Evolutionary conservation across 2,113 vertebrate species (phyloP).

Genomic region (Aspiorhynchus laticeps): DNA sequence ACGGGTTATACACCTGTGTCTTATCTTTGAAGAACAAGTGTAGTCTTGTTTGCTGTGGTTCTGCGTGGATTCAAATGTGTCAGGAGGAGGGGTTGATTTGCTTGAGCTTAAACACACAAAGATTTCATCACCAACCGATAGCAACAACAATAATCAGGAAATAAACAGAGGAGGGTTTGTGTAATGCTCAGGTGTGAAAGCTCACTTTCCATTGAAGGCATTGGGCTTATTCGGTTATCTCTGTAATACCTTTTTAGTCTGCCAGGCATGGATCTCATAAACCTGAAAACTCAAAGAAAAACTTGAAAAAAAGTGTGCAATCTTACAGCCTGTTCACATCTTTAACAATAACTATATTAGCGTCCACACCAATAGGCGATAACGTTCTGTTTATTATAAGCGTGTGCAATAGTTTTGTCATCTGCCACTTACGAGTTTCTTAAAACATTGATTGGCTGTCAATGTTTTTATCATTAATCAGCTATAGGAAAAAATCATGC

Average conservation of each 20-base stretch:
- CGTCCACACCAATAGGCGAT: not conserved
- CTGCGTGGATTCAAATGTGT: not conserved
- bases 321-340: not conserved
- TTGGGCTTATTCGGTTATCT: not conserved
- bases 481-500: no score
- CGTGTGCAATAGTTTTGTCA: no score
- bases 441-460: no score
- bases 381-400: not conserved
- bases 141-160: not conserved
- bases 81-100: not conserved
- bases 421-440: no score
- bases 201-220: not conserved
- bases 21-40: constrained; percentile 13
- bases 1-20: not conserved
- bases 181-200: not conserved
- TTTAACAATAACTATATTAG: not conserved
- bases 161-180: not conserved
- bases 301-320: not conserved
- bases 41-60: constrained; percentile 17
- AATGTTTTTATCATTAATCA: no score
- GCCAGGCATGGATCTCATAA: not conserved
- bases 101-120: constrained; percentile 1
- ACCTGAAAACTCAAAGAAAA: not conserved
- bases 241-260: not conserved
- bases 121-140: not conserved